A percentile compares a stretch with the other conserved stretches of the same genome.
Conservation (phyloP, 2,113 vertebrate genomes). For the Laterallus jamaicensis region DNA sequence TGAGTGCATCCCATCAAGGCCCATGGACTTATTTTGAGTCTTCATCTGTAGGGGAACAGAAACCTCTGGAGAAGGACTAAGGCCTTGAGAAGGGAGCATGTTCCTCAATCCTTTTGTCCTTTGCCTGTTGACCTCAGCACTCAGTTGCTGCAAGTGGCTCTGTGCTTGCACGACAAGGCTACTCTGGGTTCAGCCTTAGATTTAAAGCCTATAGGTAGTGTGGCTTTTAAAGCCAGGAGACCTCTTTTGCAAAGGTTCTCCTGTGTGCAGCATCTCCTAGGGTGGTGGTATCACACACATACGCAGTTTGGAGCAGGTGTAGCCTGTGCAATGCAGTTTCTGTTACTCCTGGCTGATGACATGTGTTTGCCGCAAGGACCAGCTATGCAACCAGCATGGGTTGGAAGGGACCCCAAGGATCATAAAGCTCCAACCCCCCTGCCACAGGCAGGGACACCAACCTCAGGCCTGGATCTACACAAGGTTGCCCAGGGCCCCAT, state of each 20-base stretch:
- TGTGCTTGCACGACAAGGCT: background rate
- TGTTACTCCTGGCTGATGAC: background rate
- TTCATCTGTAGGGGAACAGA: background rate
- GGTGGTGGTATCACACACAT: background rate
- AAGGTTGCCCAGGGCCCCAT: too few relatives aligned
- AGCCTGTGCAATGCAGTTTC: background rate
- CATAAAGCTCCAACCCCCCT: too few relatives aligned
- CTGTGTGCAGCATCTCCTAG: background rate
- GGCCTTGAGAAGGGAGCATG: background rate
- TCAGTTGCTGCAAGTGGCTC: background rate
- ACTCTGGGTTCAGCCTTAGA: background rate
- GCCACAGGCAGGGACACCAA: too few relatives aligned
- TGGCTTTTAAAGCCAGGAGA: background rate
- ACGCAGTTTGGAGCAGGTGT: background rate
- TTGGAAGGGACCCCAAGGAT: too few relatives aligned
- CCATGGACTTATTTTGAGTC: background rate
- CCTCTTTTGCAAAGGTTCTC: background rate
- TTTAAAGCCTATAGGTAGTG: background rate
- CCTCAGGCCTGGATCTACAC: too few relatives aligned
- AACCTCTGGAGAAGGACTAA: background rate
- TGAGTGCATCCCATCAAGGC: background rate
- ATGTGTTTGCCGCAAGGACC: rapidly evolving
- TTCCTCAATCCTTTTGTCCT: background rate
- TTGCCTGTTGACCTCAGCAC: background rate
- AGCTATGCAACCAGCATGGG: background rate